phyloP scores from a whole-genome alignment of 2,797 vertebrate genomes.

The Spea hammondii region DNA sequence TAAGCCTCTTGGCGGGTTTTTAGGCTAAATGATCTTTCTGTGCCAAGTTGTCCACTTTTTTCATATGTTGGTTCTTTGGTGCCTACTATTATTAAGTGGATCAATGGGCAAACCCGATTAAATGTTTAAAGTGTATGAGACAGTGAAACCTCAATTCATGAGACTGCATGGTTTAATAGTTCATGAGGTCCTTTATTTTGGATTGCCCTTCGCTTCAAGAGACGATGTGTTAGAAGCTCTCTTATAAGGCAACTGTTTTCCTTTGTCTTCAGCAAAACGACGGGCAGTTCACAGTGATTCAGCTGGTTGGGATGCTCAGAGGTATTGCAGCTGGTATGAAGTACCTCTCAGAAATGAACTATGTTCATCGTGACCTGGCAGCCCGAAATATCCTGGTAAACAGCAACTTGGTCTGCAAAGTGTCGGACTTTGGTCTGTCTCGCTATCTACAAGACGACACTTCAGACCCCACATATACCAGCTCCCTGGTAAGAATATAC shows the following conservation, averaged over 20 bases:
- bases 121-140: too few relatives aligned
- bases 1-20: too few relatives aligned
- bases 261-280: conserved; percentile 84
- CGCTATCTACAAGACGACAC: conserved; percentile 96
- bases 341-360: conserved; percentile 97
- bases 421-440: conserved; percentile 95
- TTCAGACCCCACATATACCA: conserved; percentile 96
- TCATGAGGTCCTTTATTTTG: too few relatives aligned
- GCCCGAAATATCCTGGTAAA: conserved; percentile 98
- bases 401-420: conserved; percentile 97
- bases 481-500: conserved; percentile 83
- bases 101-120: too few relatives aligned
- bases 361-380: conserved; percentile 93
- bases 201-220: too few relatives aligned
- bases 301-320: conserved; percentile 95
- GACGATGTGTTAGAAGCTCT: too few relatives aligned
- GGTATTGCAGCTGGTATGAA: conserved; percentile 97
- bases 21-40: too few relatives aligned
- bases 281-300: conserved; percentile 96
- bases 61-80: too few relatives aligned
- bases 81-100: too few relatives aligned
- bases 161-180: too few relatives aligned
- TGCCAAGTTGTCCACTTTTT: too few relatives aligned
- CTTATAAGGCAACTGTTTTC: not conserved
- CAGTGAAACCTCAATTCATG: too few relatives aligned